These are phyloP conservation scores for Pseudonaja textilis DNA, from an alignment of 2,113 vertebrate genomes.

Conservation along the genomic window DNA sequence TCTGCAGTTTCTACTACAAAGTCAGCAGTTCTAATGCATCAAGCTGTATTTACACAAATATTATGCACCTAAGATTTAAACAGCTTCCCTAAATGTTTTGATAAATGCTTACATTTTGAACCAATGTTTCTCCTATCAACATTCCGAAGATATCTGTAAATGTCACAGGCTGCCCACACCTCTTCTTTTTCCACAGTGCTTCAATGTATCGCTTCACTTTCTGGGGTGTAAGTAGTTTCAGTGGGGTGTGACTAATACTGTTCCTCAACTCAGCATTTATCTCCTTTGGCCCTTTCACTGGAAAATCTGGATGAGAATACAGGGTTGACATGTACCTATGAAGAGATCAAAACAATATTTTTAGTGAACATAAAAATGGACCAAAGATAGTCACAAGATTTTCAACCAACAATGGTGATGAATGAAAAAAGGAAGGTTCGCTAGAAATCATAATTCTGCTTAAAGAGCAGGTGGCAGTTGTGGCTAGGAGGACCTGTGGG, in stretches of 20 bases:
- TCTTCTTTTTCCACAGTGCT: conserved; percentile 93
- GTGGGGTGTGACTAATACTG: conserved; percentile 88
- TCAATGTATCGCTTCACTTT: conserved; percentile 93
- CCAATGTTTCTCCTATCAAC: conserved; percentile 96
- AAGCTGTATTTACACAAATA: not conserved
- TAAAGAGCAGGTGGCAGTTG: not conserved
- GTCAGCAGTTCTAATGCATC: not conserved
- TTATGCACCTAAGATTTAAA: fast-evolving
- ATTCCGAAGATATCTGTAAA: conserved; percentile 97
- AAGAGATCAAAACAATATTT: not conserved
- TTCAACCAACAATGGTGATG: not conserved
- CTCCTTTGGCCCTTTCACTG: conserved; percentile 85
- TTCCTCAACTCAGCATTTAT: conserved; percentile 93
- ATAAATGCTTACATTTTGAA: conserved; percentile 83
- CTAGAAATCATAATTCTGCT: not conserved
- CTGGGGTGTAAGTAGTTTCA: conserved; percentile 88
- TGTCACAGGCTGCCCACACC: conserved; percentile 94
- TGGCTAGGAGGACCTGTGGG: not conserved
- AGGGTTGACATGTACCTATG: conserved; percentile 93
- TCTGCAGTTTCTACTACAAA: not conserved
- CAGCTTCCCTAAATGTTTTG: not conserved
- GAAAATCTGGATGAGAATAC: conserved; percentile 93
- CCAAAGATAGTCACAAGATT: not conserved
- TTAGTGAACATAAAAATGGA: not conserved
- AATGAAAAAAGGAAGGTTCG: not conserved